Evolutionary conservation across 1,140 invertebrate species (phyloP), one percentile per base, ranked within the genome.

Genomic region (Microplitis demolitor): DNA sequence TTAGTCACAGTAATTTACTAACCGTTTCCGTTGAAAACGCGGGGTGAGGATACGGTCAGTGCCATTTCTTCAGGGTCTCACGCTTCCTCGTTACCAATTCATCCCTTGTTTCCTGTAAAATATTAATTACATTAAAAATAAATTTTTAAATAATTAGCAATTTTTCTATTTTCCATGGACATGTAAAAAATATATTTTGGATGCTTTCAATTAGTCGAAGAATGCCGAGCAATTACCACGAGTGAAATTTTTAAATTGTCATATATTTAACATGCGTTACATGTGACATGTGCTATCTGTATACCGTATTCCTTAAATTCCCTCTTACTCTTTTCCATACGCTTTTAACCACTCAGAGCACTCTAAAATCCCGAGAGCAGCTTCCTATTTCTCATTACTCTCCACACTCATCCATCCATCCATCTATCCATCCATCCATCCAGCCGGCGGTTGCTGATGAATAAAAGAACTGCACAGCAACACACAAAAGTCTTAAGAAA

Each of bases 1-100:
- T 67, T 74, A 66, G 63, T 67, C 31, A 33, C 50, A 37, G 50
- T 67, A 16, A 53, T 45, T 69, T 63, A 74, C 78, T 81, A 66
- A 82, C 81, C 81, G 77, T 82, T 82, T 82, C 81, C 81, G 66
- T 82, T 81, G 73, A 82, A 82, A 81, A 82, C 78, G 72, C 79
- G 79, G 75, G 80, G 66, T 58, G 80, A 82, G 76, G 80, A 78
- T 71, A 78, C 79, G 71, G 79, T 82, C 73, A 82, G 61, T 45
- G 80, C 81, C 81, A 82, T 82, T 69, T 75, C 64, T 58, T 50
- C 60, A 56, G 71, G 67, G 66, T 79, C 69, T 74, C 50, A 45
- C 66, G 53, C 51, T 60, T 66, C 50, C 33, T 69, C 34, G 16
- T 50, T 72, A 67, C 4, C n/a, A 67, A 66, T 66, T 69, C 73